Conservation (phyloP, 2,113 vertebrate genomes). For the Anolis sagrei region DNA sequence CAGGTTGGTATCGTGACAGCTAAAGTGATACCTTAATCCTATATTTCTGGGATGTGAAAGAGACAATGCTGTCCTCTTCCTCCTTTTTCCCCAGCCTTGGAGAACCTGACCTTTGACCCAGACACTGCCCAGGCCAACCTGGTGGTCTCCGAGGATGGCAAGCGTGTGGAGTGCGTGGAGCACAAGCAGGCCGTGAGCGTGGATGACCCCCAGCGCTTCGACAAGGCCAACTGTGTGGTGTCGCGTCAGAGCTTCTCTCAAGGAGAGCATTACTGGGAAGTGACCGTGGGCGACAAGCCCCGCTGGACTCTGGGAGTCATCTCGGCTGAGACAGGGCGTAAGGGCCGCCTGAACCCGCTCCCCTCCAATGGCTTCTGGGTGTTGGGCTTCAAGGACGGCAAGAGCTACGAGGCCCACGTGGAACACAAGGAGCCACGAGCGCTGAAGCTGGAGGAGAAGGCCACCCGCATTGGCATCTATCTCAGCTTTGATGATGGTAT, state of each 20-base stretch:
- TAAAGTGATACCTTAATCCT: no score
- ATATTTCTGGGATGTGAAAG: no score
- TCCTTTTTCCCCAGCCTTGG: conserved; percentile 43
- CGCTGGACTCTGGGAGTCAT: conserved; percentile 90
- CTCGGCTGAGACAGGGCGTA: conserved; percentile 80
- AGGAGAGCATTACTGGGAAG: conserved; percentile 90
- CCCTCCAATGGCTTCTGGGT: conserved; percentile 85
- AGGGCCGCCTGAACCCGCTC: conserved; percentile 74
- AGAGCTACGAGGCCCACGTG: conserved; percentile 85
- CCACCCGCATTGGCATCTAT: conserved; percentile 80
- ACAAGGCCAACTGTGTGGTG: conserved; percentile 86
- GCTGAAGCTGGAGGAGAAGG: conserved; percentile 74
- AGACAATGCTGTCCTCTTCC: no score
- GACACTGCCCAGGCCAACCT: conserved; percentile 71
- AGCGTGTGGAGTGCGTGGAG: conserved; percentile 67
- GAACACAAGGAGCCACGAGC: conserved; percentile 82
- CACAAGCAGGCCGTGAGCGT: conserved; percentile 73
- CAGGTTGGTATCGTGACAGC: no score
- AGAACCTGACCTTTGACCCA: conserved; percentile 70
- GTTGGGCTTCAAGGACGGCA: conserved; percentile 82
- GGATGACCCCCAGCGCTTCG: conserved; percentile 82
- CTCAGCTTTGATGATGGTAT: conserved; percentile 84
- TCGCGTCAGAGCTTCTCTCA: conserved; percentile 76
- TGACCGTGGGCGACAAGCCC: conserved; percentile 85
- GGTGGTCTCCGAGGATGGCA: conserved; percentile 53